phyloP scores from a whole-genome alignment of 1,140 invertebrate species.

The Hesperophylax magnus region DNA sequence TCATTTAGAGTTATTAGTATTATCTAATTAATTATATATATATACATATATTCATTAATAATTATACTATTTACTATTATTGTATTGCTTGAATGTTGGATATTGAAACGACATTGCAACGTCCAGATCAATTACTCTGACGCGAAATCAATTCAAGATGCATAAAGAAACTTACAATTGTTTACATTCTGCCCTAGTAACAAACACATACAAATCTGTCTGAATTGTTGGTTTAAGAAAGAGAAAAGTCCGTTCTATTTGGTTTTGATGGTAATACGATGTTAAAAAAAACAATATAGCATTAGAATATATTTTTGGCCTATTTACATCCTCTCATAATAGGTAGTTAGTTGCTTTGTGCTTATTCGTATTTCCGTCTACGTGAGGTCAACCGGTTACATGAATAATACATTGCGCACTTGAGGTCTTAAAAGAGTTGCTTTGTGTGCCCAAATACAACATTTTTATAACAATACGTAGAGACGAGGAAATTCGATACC shows the following conservation, averaged over 20 bases:
- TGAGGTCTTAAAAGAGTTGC: neutral
- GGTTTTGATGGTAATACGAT: no score
- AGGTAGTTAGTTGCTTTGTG: neutral
- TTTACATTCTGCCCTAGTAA: neutral
- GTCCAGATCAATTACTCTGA: neutral
- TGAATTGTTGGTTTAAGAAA: no score
- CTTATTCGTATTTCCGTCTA: neutral
- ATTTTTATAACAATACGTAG: conserved; percentile 30
- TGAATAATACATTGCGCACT: neutral
- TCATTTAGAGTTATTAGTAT: no score
- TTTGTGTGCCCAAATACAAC: neutral
- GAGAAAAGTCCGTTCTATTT: no score
- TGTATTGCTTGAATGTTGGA: no score
- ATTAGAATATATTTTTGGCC: neutral
- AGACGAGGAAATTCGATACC: conserved; percentile 27
- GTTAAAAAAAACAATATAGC: neutral
- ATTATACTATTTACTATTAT: no score
- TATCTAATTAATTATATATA: no score
- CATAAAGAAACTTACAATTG: neutral
- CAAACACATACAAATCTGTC: no score
- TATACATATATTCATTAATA: no score
- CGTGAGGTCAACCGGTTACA: conserved; percentile 4
- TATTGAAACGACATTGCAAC: no score
- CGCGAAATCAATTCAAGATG: neutral
- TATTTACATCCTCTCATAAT: neutral